Percentiles rank a stretch among this genome's conserved stretches.
phyloP scores from a whole-genome alignment of 2,797 vertebrate species.

The Pristis pectinata region DNA sequence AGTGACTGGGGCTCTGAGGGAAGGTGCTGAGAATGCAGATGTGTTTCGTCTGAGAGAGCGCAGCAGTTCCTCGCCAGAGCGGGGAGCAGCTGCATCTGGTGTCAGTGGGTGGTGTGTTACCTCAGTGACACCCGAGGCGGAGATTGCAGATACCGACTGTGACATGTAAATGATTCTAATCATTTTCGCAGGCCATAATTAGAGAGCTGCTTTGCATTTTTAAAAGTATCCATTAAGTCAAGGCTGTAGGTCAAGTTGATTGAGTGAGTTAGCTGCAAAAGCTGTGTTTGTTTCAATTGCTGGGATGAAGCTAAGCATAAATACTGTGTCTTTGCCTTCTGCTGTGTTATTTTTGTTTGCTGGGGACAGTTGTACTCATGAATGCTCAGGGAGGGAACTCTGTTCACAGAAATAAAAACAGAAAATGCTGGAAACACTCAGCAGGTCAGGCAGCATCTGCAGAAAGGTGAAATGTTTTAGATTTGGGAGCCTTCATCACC shows the following conservation, averaged over 20 bases:
- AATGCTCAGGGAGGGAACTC: no score
- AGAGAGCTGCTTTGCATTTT: background rate
- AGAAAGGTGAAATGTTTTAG: no score
- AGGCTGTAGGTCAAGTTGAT: constrained; percentile 14
- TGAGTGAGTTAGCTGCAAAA: background rate
- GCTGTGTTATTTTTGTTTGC: background rate
- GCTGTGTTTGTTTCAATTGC: background rate
- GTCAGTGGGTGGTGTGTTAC: background rate
- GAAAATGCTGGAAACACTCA: no score
- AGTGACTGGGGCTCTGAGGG: background rate
- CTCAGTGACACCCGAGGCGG: background rate
- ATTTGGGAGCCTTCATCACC: no score
- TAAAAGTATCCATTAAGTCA: background rate
- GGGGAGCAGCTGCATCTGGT: constrained; percentile 5
- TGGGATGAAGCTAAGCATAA: background rate
- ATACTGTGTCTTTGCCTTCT: background rate
- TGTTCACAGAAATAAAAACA: no score
- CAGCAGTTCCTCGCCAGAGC: background rate
- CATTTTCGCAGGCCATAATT: constrained; percentile 7
- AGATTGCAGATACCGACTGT: background rate
- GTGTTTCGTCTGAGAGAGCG: background rate
- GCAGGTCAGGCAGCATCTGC: no score
- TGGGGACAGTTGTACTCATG: no score
- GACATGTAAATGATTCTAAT: constrained; percentile 19
- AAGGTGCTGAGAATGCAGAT: background rate